phyloP scores from a whole-genome alignment of 2,888 invertebrate genomes.

The Dugesia japonica region DNA sequence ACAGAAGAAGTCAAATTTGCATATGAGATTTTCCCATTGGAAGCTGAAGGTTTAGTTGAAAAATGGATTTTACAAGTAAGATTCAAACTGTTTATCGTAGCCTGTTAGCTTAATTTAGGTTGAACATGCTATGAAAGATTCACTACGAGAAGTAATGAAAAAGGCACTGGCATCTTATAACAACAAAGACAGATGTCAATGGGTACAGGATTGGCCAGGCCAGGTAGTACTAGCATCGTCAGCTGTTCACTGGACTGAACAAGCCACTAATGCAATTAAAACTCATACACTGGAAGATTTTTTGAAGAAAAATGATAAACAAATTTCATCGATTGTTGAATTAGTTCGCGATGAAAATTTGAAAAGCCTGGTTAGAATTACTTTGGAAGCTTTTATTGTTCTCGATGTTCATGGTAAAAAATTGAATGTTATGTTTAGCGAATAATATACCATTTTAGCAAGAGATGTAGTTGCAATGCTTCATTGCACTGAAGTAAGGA shows the following conservation, averaged over 20 bases:
- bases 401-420: constrained; percentile 48
- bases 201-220: constrained; percentile 47
- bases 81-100: neutral
- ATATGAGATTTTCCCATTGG: constrained; percentile 41
- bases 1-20: constrained; percentile 37
- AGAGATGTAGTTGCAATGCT: constrained; percentile 45
- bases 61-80: constrained; percentile 45
- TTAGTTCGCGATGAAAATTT: constrained; percentile 44
- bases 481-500: constrained; percentile 37
- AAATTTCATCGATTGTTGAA: constrained; percentile 45
- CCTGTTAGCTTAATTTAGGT: constrained; percentile 55
- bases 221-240: constrained; percentile 47
- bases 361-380: constrained; percentile 45
- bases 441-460: constrained; percentile 37
- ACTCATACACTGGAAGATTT: constrained; percentile 39
- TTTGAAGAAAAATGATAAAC: constrained; percentile 42
- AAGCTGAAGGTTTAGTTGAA: constrained; percentile 45
- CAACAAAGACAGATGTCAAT: constrained; percentile 40
- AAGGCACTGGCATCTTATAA: constrained; percentile 55
- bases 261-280: constrained; percentile 43
- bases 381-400: constrained; percentile 46
- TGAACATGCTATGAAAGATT: constrained; percentile 67
- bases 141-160: constrained; percentile 62
- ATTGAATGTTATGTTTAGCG: too few relatives aligned
- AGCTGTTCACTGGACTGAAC: constrained; percentile 46